Percentiles rank a stretch among this genome's conserved stretches.
Conservation (phyloP, 2,888 invertebrate genomes). For the Dynastes tityus region DNA sequence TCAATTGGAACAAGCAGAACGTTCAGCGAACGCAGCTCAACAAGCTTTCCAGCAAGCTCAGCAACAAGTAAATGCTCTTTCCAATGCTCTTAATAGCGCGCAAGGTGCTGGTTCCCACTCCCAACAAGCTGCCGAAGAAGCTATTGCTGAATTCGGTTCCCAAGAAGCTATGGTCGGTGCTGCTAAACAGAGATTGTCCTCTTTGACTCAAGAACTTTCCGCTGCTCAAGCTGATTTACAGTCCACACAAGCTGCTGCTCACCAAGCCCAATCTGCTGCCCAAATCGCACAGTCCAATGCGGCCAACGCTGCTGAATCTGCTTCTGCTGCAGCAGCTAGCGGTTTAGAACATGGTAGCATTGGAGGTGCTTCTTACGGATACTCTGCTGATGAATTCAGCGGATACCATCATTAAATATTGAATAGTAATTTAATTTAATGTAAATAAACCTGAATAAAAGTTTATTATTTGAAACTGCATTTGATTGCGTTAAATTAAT, state of each 20-base stretch:
- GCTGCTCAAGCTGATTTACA: conserved; percentile 83
- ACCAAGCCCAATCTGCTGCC: conserved; percentile 80
- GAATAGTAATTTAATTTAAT: conserved; percentile 2
- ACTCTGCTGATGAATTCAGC: conserved; percentile 1
- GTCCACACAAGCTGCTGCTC: conserved; percentile 82
- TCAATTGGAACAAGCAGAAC: conserved; percentile 83
- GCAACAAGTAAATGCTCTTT: conserved; percentile 78
- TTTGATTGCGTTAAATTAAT: no score
- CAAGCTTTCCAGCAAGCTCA: conserved; percentile 77
- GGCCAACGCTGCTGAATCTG: conserved; percentile 75
- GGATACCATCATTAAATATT: conserved; percentile 29
- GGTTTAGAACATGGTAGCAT: conserved; percentile 36
- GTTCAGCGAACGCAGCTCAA: conserved; percentile 80
- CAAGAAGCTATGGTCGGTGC: conserved; percentile 84
- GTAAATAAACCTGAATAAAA: neutral
- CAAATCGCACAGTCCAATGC: conserved; percentile 85
- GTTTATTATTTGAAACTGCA: no score
- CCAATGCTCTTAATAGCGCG: conserved; percentile 84
- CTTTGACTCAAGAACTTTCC: conserved; percentile 79
- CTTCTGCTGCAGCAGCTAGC: conserved; percentile 43
- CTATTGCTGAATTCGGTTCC: conserved; percentile 83
- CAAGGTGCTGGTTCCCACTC: conserved; percentile 85
- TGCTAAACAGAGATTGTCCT: conserved; percentile 79
- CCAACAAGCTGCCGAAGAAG: conserved; percentile 81
- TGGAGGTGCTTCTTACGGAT: conserved; percentile 44